Percentiles rank a stretch among this genome's conserved stretches.
Conservation (phyloP, 2,797 vertebrate species). For the Hippoglossus hippoglossus region DNA sequence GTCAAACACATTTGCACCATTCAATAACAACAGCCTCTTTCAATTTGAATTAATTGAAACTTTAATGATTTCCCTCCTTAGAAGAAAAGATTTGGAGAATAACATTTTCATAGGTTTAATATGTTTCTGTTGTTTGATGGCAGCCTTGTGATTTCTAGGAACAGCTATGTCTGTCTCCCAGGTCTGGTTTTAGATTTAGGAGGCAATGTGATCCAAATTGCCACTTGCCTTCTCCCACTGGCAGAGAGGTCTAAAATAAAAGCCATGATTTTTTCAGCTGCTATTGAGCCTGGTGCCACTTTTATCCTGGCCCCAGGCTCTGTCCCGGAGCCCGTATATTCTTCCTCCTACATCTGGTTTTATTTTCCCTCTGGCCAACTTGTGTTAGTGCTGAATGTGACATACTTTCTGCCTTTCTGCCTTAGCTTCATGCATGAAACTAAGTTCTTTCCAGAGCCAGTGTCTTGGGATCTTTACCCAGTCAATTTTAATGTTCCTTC, state of each 20-base stretch:
- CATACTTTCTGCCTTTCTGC: conserved; percentile 43
- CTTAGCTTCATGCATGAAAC: conserved; percentile 32
- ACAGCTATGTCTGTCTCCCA: neutral
- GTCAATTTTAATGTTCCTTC: conserved; percentile 30
- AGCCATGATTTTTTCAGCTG: conserved; percentile 39
- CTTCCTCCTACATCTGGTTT: conserved; percentile 58
- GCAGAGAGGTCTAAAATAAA: conserved; percentile 23
- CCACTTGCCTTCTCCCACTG: conserved; percentile 1
- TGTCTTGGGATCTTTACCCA: neutral
- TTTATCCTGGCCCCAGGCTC: conserved; percentile 46
- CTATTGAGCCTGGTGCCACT: conserved; percentile 41
- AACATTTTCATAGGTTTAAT: neutral
- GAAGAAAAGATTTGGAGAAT: conserved; percentile 12
- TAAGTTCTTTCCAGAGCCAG: conserved; percentile 3
- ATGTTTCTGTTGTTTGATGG: conserved; percentile 17
- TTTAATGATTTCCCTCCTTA: neutral
- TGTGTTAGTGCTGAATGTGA: conserved; percentile 32
- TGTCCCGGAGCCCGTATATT: conserved; percentile 24
- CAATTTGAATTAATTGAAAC: conserved; percentile 17
- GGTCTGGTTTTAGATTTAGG: conserved; percentile 42
- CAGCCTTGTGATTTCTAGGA: conserved; percentile 21
- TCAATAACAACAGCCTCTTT: conserved; percentile 26
- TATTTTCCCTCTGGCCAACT: conserved; percentile 8
- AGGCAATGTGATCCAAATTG: conserved; percentile 23
- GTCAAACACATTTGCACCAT: conserved; percentile 33